phyloP scores from a whole-genome alignment of 1,140 invertebrate genomes.

The Oscheius sp. region DNA sequence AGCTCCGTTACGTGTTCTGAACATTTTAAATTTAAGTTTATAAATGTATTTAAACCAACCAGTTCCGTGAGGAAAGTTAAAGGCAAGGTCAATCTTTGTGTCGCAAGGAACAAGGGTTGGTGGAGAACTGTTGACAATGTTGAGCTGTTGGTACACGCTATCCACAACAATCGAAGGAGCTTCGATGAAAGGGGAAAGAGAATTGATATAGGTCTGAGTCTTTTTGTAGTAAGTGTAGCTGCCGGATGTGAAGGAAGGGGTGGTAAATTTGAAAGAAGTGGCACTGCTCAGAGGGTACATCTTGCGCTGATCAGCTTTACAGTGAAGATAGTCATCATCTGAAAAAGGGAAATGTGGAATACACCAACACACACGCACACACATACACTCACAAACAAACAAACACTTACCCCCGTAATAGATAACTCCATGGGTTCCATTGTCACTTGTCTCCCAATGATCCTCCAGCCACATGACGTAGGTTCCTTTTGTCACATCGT shows the following conservation, averaged over 20 bases:
- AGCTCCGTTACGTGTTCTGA: neutral
- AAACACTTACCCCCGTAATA: neutral
- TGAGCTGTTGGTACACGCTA: neutral
- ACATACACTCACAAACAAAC: neutral
- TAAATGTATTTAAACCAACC: neutral
- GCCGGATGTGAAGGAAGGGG: neutral
- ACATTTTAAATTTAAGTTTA: neutral
- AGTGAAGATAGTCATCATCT: neutral
- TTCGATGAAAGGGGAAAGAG: neutral
- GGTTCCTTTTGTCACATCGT: neutral
- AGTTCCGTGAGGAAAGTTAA: neutral
- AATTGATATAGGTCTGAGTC: conserved; percentile 5
- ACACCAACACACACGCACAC: no score
- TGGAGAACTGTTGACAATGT: neutral
- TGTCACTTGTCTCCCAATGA: neutral
- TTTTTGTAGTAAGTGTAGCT: neutral
- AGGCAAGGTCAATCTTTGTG: neutral
- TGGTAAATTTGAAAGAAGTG: neutral
- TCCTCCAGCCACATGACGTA: neutral
- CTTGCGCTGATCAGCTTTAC: neutral
- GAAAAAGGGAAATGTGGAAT: no score
- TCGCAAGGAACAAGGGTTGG: conserved; percentile 8
- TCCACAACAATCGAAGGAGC: neutral
- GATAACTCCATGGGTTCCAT: neutral
- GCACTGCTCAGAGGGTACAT: neutral